These are phyloP conservation scores for Nothocercus julius DNA, from an alignment of 2,113 vertebrate species.

Conservation along the genomic window DNA sequence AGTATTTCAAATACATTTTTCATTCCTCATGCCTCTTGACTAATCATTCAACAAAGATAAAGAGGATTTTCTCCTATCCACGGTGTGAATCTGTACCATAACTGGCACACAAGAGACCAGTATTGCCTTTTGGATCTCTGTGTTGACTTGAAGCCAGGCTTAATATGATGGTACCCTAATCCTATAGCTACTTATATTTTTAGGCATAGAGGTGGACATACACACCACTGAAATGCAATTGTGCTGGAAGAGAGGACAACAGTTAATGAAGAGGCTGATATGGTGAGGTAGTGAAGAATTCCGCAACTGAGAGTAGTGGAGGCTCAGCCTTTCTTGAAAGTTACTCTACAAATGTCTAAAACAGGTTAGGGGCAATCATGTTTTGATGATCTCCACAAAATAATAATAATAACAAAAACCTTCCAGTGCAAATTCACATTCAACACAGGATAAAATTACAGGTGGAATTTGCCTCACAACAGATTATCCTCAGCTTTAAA, in stretches of 20 bases:
- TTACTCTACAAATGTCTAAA: neutral
- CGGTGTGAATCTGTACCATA: neutral
- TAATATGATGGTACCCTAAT: neutral
- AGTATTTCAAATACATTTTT: neutral
- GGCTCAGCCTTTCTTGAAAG: neutral
- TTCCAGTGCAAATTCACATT: neutral
- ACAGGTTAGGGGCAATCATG: rapidly evolving
- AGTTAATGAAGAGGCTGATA: rapidly evolving
- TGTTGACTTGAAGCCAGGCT: neutral
- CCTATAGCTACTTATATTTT: neutral
- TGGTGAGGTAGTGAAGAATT: neutral
- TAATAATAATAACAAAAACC: neutral
- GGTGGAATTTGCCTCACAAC: neutral
- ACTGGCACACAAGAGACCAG: neutral
- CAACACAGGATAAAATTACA: neutral
- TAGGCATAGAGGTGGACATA: neutral
- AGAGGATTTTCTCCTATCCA: neutral
- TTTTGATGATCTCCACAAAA: neutral
- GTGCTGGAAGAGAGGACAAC: neutral
- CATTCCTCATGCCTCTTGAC: neutral
- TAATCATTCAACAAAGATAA: neutral
- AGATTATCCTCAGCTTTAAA: neutral
- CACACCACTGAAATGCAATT: neutral
- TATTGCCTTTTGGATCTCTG: neutral
- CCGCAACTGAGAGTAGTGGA: neutral